Conservation (phyloP, 2,797 vertebrate species). For the Meriones psammophilus region DNA sequence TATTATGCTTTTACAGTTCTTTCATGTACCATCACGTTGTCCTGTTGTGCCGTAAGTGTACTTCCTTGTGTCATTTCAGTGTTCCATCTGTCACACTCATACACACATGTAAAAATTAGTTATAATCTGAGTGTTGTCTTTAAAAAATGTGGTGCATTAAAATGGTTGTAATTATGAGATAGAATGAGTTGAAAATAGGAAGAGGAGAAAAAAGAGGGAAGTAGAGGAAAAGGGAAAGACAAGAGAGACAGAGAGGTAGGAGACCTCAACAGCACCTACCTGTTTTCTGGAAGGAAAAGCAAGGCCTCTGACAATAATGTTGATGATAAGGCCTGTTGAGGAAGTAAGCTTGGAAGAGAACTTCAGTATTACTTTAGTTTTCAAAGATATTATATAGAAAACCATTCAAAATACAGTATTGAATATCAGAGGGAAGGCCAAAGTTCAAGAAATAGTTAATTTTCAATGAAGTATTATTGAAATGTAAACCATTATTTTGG, state of each 20-base stretch:
- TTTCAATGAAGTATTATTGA: conserved; percentile 60
- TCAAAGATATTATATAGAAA: neutral
- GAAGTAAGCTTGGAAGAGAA: conserved; percentile 19
- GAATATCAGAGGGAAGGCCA: conserved; percentile 26
- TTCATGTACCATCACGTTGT: too few relatives aligned
- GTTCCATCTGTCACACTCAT: neutral
- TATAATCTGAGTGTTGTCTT: neutral
- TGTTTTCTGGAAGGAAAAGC: neutral
- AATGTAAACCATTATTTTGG: conserved; percentile 54
- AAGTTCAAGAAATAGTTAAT: conserved; percentile 11
- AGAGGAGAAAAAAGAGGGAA: neutral
- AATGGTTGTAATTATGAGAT: neutral
- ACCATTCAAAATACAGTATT: neutral
- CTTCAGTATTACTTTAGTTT: conserved; percentile 49
- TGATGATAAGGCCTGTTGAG: neutral
- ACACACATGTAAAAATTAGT: neutral
- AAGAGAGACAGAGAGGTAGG: neutral
- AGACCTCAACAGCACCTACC: neutral
- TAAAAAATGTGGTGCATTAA: neutral
- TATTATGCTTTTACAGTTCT: neutral
- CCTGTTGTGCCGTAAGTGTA: neutral
- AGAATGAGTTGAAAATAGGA: too few relatives aligned
- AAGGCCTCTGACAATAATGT: neutral
- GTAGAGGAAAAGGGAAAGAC: neutral
- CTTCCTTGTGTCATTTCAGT: neutral